A percentile compares a stretch with the other conserved stretches of the same genome.
Conservation (phyloP, 2,113 vertebrate genomes). For the Actenoides hombroni region DNA sequence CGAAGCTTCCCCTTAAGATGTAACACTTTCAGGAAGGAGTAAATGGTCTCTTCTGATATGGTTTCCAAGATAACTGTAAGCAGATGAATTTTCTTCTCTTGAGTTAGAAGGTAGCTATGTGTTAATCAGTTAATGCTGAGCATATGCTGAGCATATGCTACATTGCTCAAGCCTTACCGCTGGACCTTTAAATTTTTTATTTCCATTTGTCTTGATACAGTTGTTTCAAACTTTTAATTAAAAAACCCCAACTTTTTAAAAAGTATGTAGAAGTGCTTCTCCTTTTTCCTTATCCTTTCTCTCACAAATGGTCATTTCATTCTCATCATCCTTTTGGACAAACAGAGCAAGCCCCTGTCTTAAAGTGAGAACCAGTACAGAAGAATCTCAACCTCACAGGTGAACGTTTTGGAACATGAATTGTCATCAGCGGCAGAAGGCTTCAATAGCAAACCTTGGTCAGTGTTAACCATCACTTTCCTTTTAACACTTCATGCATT, state of each 20-base stretch:
- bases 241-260: not conserved
- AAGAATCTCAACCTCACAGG: not conserved
- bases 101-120: not conserved
- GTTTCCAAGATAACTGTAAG: not conserved
- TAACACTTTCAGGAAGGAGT: not conserved
- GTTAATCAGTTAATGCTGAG: not conserved
- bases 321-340: not conserved
- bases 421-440: not conserved
- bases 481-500: not conserved
- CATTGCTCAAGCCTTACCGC: not conserved
- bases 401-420: not conserved
- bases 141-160: not conserved
- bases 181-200: not conserved
- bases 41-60: not conserved
- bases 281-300: not conserved
- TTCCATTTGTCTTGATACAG: not conserved
- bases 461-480: not conserved
- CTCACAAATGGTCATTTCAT: not conserved
- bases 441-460: not conserved
- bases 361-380: not conserved
- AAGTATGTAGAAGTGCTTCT: not conserved
- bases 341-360: not conserved
- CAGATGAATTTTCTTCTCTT: not conserved
- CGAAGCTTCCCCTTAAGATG: not conserved
- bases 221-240: not conserved